These are phyloP conservation scores for Bufo bufo DNA, from an alignment of 2,113 vertebrate species.

Conservation along the genomic window DNA sequence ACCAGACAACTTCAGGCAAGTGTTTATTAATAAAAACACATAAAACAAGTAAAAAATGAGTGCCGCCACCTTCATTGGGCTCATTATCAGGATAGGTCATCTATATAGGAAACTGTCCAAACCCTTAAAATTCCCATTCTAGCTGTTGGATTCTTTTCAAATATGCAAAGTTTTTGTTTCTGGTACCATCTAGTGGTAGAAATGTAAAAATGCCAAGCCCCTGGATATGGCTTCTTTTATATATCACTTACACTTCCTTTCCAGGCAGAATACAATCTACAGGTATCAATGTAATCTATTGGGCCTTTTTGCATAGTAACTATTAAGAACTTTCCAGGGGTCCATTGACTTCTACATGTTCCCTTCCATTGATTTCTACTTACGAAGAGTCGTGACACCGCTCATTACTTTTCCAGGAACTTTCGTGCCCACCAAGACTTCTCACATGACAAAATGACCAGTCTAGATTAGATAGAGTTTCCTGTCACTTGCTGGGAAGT, in stretches of 20 bases:
- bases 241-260: not conserved
- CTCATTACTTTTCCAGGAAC: not conserved
- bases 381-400: not conserved
- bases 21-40: no score
- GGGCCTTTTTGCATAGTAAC: not conserved
- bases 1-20: no score
- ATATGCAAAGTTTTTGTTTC: not conserved
- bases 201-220: not conserved
- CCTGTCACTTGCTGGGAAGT: not conserved
- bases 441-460: not conserved
- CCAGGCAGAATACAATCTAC: no score
- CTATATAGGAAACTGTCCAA: no score
- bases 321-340: not conserved
- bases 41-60: no score
- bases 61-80: no score
- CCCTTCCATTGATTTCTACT: not conserved
- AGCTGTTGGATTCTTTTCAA: no score
- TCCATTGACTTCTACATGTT: not conserved
- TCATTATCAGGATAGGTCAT: no score
- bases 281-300: no score
- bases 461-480: not conserved
- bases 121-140: no score
- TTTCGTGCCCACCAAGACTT: not conserved
- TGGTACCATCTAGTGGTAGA: not conserved
- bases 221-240: not conserved